Percentiles rank a stretch among this genome's conserved stretches.
These are phyloP conservation scores for Hypercompe scribonia DNA, from an alignment of 2,888 invertebrate genomes.

Conservation along the genomic window DNA sequence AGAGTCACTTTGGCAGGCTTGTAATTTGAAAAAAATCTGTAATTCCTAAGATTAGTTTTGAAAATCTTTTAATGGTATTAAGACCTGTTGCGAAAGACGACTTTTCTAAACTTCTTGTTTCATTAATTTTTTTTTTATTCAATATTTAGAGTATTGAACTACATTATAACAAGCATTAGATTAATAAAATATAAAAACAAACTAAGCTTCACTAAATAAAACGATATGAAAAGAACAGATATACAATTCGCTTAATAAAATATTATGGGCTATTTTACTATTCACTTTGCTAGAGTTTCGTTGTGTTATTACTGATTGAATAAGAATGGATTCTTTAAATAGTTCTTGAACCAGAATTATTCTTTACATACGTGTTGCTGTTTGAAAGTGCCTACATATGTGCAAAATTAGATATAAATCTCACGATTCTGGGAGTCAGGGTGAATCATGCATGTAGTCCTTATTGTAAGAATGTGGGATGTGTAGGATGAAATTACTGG, in stretches of 20 bases:
- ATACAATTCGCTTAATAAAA: constrained; percentile 17
- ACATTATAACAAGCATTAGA: not conserved
- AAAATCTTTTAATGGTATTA: too few relatives aligned
- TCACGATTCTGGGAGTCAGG: constrained; percentile 45
- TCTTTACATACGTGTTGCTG: constrained; percentile 33
- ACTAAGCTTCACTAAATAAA: constrained; percentile 8
- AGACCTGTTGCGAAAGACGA: too few relatives aligned
- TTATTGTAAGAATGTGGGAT: constrained; percentile 41
- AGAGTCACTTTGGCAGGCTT: too few relatives aligned
- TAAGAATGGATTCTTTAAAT: constrained; percentile 27
- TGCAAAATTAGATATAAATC: constrained; percentile 47
- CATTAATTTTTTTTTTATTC: not conserved
- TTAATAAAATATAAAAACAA: not conserved
- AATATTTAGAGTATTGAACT: not conserved
- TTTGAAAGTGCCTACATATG: constrained; percentile 33
- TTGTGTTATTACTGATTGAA: constrained; percentile 38
- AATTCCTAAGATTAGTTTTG: not conserved
- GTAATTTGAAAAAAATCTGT: too few relatives aligned
- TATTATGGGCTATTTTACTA: not conserved
- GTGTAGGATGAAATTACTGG: constrained; percentile 45
- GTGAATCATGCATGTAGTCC: constrained; percentile 48
- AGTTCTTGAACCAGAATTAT: constrained; percentile 31
- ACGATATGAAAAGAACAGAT: constrained; percentile 18
- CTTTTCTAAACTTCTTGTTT: too few relatives aligned
- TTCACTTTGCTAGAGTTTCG: constrained; percentile 21